Evolutionary conservation across 2,888 invertebrate genomes (phyloP), one percentile per base, ranked within the genome.

Genomic region (Parasteatoda lunata): DNA sequence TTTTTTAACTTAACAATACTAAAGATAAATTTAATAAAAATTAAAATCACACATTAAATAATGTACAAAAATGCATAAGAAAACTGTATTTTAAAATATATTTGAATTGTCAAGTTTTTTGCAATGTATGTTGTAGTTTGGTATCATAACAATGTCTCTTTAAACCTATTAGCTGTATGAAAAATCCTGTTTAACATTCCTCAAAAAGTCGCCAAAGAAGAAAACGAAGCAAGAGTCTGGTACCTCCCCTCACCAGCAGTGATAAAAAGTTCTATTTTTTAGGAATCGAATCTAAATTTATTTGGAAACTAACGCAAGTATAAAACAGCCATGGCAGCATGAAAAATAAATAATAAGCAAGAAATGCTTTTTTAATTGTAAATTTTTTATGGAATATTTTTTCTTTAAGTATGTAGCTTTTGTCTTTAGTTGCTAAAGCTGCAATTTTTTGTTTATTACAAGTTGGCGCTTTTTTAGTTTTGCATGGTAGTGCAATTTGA

Each of bases 141-240:
- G 4, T 11, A 30, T 30, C 30, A 30, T 30, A 9, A 7, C 47
- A 45, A 3, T 65, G 49, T 5, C 49, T 64, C 59, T 84, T 68
- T 59, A 30, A 54, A 49, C 11, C 8, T 77, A 78, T 68, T 70
- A 88, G 88, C 83, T 88, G 48, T 83, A 64, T 79, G 83, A 88
- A 71, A 82, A 83, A 69, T 75, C 88, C 11, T 81, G 88, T 76
- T 79, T 82, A 64, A 65, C 79, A 71, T 75, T 83, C 45, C 83
- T 83, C 77, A 88, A 88, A 88, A 88, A 83, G 78, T 88, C 88
- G 45, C 88, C 82, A 7, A 88, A 88, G 82, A 88, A 88, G 88
- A 88, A 88, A 71, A 59, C 30, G 15, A 72, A 47, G 30, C 78
- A 78, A 76, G 88, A 83, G 47, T 54, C 85, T 9, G 78, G 87